A percentile compares a stretch with the other conserved stretches of the same genome.
Conservation (phyloP, 2,797 vertebrate genomes). For the Xenentodon cancila region DNA sequence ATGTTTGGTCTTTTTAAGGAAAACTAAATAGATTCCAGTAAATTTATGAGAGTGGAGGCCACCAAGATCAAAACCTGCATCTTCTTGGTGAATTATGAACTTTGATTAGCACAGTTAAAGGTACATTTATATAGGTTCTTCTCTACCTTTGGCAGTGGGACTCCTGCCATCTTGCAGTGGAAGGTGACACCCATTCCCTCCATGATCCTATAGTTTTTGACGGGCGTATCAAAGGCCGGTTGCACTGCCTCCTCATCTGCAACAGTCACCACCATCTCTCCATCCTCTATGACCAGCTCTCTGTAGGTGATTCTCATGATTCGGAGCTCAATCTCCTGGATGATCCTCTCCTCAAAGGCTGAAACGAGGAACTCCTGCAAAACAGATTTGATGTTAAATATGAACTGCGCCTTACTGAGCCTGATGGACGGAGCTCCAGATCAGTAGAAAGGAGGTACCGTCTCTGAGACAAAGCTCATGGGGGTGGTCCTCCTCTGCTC, state of each 20-base stretch:
- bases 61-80: too few species aligned
- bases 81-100: too few species aligned
- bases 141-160: conserved; percentile 92
- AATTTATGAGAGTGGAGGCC: too few species aligned
- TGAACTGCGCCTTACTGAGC: not conserved
- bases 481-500: conserved; percentile 89
- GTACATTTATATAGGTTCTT: too few species aligned
- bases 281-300: conserved; percentile 92
- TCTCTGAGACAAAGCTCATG: conserved; percentile 89
- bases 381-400: not conserved
- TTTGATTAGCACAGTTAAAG: too few species aligned
- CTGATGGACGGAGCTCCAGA: not conserved
- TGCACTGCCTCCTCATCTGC: conserved; percentile 87
- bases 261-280: conserved; percentile 89
- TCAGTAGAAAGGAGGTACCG: conserved; percentile 74
- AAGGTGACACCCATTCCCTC: conserved; percentile 96
- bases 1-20: too few species aligned
- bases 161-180: conserved; percentile 92
- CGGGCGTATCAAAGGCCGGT: conserved; percentile 87
- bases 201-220: conserved; percentile 95
- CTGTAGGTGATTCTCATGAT: conserved; percentile 93
- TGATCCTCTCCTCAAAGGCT: conserved; percentile 94
- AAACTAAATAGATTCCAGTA: too few species aligned
- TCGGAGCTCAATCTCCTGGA: conserved; percentile 95
- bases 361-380: conserved; percentile 94